Base-by-base conservation (phyloP, 2,888 invertebrate species). In the Tiliacea aurago region DNA sequence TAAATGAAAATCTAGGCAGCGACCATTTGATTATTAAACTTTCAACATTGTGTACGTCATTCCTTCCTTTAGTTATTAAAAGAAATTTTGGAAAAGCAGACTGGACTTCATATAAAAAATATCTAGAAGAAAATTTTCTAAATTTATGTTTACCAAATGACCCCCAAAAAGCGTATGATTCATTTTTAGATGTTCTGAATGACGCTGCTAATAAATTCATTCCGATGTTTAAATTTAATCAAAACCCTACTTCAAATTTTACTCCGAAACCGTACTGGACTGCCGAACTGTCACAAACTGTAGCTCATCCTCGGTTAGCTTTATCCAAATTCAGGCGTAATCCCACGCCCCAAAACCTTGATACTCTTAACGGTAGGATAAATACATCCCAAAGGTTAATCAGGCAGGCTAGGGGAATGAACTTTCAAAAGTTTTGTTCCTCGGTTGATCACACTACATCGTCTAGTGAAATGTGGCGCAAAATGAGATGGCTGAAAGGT, bases 401-500 rank as follows among this genome's bases (percentile, higher is more conserved):
- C 20, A 43, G 66, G 2, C 66, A 56, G 28, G 45, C 43, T 33
- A 56, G 18, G 15, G 56, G n/a, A 28, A 4, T 0, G 13, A 33
- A 56, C 33, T 67, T 3, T 3, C 45, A 67, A 45, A 56, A 56
- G 13, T 20, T 66, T 43, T 56, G 66, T 28, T 66, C 55, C 7
- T 20, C 66, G 20, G 28, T 28, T 28, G 28, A 28, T 28, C 28
- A 28, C 28, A 28, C 28, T 28, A 28, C 28, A 28, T 28, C 28
- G 28, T 20, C 64, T 41, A 41, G 37, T 65, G 64, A 65, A 9
- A 33, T 66, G 45, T 66, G 66, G 66, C 56, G 28, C 28, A 66
- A 66, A 45, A 56, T 66, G 66, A 56, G 55, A 56, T 66, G 55
- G 66, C 7, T 66, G 7, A 66, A 66, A 28, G 66, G 28, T 11